Conservation (phyloP, 2,888 invertebrate genomes). For the Trachelus troglodyta region DNA sequence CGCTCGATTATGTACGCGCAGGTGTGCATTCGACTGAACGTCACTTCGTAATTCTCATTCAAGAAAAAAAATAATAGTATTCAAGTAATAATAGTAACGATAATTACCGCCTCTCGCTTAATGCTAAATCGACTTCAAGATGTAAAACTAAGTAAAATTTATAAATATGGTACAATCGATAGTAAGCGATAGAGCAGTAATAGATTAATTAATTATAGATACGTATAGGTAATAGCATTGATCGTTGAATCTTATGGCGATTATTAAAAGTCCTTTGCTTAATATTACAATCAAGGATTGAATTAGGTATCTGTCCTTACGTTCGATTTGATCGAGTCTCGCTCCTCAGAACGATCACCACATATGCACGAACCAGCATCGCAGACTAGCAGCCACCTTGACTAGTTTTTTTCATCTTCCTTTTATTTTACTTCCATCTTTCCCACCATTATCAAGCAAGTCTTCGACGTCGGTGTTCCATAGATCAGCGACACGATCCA, state of each 20-base stretch:
- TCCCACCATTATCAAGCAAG: constrained; percentile 21
- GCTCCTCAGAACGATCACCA: constrained; percentile 50
- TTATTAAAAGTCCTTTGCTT: constrained; percentile 48
- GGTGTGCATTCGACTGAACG: constrained; percentile 44
- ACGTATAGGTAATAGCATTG: constrained; percentile 62
- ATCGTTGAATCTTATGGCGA: constrained; percentile 63
- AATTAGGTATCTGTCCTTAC: constrained; percentile 52
- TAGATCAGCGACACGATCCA: constrained; percentile 51
- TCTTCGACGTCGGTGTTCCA: constrained; percentile 42
- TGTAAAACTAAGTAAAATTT: constrained; percentile 63
- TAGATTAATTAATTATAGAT: constrained; percentile 62
- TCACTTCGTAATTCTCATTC: constrained; percentile 36
- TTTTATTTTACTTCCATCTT: constrained; percentile 29
- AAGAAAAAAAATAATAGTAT: constrained; percentile 22
- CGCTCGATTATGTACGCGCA: constrained; percentile 15
- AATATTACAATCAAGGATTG: constrained; percentile 47
- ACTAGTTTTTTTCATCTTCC: constrained; percentile 57
- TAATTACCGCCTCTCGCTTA: constrained; percentile 40
- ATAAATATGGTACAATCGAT: constrained; percentile 63
- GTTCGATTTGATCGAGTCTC: constrained; percentile 51
- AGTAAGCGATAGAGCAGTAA: constrained; percentile 62
- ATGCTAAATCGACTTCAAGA: constrained; percentile 54
- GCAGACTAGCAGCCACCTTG: constrained; percentile 65
- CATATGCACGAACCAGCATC: constrained; percentile 52
- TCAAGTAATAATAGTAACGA: constrained; percentile 32